These are phyloP conservation scores for Heliconius congener DNA, from an alignment of 1,140 invertebrate species.

Conservation along the genomic window DNA sequence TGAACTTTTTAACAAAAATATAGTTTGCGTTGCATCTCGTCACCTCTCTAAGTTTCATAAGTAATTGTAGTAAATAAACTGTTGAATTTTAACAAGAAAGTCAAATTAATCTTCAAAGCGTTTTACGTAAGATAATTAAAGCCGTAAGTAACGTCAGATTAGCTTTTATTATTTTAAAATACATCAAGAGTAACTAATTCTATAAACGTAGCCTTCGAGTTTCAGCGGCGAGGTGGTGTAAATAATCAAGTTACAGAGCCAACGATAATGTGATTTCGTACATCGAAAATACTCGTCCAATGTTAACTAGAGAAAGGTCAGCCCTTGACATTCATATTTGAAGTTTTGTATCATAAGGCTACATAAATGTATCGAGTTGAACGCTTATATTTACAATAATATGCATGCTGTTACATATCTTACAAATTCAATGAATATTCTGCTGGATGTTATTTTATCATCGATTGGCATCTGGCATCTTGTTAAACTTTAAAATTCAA, in stretches of 20 bases:
- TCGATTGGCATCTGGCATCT: no score
- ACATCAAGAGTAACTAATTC: not conserved
- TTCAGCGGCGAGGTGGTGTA: slow-evolving; percentile 8
- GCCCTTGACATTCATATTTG: slow-evolving; percentile 37
- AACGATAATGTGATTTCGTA: slow-evolving; percentile 31
- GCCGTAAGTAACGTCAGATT: not conserved
- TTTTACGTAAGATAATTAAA: not conserved
- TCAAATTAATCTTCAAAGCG: not conserved
- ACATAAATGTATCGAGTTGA: not conserved
- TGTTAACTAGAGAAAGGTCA: slow-evolving; percentile 37
- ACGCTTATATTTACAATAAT: not conserved
- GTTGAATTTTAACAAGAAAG: not conserved
- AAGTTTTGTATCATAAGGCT: slow-evolving; percentile 10
- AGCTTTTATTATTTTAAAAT: slow-evolving; percentile 12
- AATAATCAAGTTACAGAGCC: slow-evolving; percentile 24
- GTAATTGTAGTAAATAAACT: not conserved
- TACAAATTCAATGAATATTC: no score
- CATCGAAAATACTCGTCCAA: slow-evolving; percentile 38
- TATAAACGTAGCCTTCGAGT: slow-evolving; percentile 14
- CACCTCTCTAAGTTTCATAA: not conserved
- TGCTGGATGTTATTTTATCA: no score
- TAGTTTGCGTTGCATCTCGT: not conserved
- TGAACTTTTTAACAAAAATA: no score
- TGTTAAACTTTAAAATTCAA: no score
- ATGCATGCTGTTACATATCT: no score